These are phyloP conservation scores for Podarcis cretensis DNA, from an alignment of 2,113 vertebrate species.

Conservation along the genomic window DNA sequence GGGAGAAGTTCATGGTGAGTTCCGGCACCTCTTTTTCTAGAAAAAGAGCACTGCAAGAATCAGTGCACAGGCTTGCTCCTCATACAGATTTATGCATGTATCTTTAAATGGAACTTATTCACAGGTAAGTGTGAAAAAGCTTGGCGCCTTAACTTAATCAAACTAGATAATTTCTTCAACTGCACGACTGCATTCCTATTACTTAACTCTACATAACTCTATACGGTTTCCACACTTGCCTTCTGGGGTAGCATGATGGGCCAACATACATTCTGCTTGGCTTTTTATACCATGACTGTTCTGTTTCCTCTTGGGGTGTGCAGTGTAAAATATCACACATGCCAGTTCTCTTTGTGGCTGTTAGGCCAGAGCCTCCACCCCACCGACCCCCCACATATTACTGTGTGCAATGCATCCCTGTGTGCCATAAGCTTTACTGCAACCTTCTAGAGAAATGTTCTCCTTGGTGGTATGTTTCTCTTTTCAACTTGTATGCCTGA, in stretches of 20 bases:
- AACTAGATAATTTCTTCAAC: not conserved
- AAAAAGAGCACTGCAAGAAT: not conserved
- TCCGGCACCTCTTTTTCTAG: no score
- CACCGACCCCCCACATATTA: not conserved
- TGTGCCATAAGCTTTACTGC: not conserved
- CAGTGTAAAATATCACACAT: not conserved
- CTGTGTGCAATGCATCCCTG: not conserved
- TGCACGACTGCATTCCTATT: not conserved
- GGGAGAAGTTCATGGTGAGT: no score
- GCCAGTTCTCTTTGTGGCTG: not conserved
- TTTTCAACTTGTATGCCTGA: not conserved
- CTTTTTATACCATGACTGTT: not conserved
- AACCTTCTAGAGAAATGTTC: not conserved
- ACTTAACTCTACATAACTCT: not conserved
- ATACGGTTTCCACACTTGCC: not conserved
- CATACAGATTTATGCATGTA: not conserved
- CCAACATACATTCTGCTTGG: not conserved
- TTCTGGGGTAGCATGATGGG: not conserved
- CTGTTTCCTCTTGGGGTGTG: not conserved
- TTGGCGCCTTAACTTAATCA: not conserved
- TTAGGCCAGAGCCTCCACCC: not conserved
- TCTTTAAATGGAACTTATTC: not conserved
- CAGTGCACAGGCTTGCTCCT: not conserved
- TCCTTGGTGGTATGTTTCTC: not conserved
- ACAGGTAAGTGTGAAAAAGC: not conserved